Evolutionary conservation across 2,797 vertebrate genomes (phyloP).

Genomic region (Sciurus carolinensis): DNA sequence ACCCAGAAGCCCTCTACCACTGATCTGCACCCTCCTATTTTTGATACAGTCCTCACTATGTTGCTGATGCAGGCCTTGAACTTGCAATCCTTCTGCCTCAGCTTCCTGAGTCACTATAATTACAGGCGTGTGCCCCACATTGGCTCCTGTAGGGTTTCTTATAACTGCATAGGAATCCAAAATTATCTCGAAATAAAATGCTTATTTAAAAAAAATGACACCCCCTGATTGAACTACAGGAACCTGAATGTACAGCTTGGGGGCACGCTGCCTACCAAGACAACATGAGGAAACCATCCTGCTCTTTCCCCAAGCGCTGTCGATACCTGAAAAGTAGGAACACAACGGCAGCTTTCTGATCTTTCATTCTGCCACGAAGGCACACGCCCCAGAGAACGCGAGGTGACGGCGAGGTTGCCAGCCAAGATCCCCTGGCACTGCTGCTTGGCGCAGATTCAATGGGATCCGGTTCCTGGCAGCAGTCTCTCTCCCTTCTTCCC

Average conservation of each 20-base stretch:
- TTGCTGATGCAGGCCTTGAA: too few relatives aligned
- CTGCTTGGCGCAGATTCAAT: neutral
- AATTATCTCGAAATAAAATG: neutral
- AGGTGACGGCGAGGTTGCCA: too few relatives aligned
- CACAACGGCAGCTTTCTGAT: neutral
- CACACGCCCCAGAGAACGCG: neutral
- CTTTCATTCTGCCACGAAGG: neutral
- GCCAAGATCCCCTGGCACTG: neutral
- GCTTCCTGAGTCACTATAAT: too few relatives aligned
- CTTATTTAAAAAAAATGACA: neutral
- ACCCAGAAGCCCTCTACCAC: too few relatives aligned
- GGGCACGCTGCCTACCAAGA: neutral
- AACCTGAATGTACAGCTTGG: neutral
- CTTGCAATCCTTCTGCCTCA: too few relatives aligned
- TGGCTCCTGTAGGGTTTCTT: neutral
- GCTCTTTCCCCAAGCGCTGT: neutral
- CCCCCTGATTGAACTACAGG: neutral
- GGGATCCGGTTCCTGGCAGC: neutral
- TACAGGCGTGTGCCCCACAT: too few relatives aligned
- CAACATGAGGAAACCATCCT: neutral
- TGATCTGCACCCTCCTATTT: too few relatives aligned
- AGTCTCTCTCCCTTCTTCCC: neutral
- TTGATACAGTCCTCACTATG: too few relatives aligned
- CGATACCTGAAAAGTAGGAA: neutral
- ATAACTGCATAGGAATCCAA: constrained; percentile 2